These are phyloP conservation scores for Cryptocephalus moraei DNA, from an alignment of 2,888 invertebrate genomes.

Conservation along the genomic window DNA sequence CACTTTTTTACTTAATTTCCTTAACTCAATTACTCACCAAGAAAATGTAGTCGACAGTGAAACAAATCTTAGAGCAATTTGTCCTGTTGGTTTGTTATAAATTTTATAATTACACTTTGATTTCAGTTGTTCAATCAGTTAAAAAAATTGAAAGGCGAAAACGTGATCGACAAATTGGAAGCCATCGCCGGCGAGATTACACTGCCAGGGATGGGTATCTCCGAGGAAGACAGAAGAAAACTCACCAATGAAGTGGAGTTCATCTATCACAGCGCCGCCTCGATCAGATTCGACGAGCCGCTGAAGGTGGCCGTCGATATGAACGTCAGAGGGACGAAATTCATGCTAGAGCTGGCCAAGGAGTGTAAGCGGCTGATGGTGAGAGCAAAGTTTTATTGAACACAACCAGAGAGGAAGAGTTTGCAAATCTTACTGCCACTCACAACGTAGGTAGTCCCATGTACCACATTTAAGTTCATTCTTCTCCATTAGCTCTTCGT, in stretches of 20 bases:
- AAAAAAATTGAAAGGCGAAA: conserved; percentile 50
- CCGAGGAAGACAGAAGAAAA: conserved; percentile 51
- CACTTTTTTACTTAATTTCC: no score
- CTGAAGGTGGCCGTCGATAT: conserved; percentile 81
- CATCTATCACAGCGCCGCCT: conserved; percentile 76
- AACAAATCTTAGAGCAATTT: no score
- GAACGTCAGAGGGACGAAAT: conserved; percentile 85
- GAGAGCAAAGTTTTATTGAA: conserved; percentile 10
- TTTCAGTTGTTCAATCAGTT: conserved; percentile 68
- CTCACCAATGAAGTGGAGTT: conserved; percentile 62
- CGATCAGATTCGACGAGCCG: conserved; percentile 80
- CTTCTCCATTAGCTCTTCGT: conserved; percentile 47
- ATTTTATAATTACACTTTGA: no score
- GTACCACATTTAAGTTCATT: no score
- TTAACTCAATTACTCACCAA: no score
- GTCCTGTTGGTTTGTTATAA: no score
- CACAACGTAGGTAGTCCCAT: no score
- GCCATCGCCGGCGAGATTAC: conserved; percentile 67
- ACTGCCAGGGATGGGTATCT: conserved; percentile 57
- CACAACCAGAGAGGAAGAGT: no score
- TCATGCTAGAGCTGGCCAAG: conserved; percentile 74
- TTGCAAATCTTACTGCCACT: no score
- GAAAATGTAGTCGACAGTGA: no score
- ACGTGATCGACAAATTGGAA: conserved; percentile 54
- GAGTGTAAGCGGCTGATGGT: conserved; percentile 66